Evolutionary conservation across 1,140 invertebrate genomes (phyloP), one percentile per base, ranked within the genome.

Genomic region (Microvelia longipes): DNA sequence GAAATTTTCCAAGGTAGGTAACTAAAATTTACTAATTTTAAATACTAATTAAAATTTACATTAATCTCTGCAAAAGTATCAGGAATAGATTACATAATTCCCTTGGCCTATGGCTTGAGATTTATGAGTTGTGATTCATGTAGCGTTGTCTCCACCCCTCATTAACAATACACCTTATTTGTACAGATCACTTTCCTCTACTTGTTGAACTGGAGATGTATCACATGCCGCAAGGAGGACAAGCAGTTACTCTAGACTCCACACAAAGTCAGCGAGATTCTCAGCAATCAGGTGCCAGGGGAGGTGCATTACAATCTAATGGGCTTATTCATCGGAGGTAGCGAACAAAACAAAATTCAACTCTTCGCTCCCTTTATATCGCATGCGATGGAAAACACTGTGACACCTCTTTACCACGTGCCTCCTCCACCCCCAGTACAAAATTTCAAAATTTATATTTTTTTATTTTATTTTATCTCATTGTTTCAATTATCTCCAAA

Each of bases 171-270:
- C n/a, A n/a, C n/a, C 50, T 74, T 74, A 71, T 68, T 75, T 67
- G 71, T 81, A 26, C 82, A 84, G 96, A 98, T 86, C 96, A 98
- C 83, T 97, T 98, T 83, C 92, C 95, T 66, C 82, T 98, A 68
- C 82, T 98, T 74, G 94, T 96, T 30, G 94, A 98, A 81, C 82
- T 98, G 74, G 94, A 97, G 82, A 90, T 98, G 87, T 82, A 81
- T 27, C 85, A 86, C 35, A 84, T 82, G 71, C 79, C 83, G 68
- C 75, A 78, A 66, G 68, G 35, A 5, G 35, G 35, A 50, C 75
- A 78, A 66, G 68, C 5, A 5, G 35, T 5, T 11, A 50, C 35
- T 11, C 5, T 50, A 19, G 35, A 50, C 5, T 5, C 35, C 5
- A 5, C 5, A 50, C 5, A 50, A 5, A 50, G 19, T 19, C 19